Evolutionary conservation across 2,113 vertebrate species (phyloP).

Genomic region (Noctilio leporinus): DNA sequence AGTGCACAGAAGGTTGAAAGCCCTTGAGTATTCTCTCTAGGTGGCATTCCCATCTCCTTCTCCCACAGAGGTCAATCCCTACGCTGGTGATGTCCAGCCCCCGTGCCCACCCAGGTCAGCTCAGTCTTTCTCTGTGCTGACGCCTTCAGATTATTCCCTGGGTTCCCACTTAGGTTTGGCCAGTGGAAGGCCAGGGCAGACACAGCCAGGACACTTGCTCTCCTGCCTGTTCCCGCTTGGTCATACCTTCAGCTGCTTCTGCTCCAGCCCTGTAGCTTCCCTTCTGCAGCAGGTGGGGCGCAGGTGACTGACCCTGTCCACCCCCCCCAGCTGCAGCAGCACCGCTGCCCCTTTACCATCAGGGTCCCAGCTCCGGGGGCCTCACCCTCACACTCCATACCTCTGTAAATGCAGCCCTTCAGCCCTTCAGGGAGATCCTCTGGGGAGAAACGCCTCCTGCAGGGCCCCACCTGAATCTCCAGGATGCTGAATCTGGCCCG

Average conservation of each 20-base stretch:
- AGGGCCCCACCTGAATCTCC: not conserved
- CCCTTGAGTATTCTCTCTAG: not conserved
- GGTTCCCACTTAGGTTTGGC: not conserved
- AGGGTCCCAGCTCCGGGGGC: not conserved
- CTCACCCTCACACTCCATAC: not conserved
- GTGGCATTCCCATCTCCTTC: not conserved
- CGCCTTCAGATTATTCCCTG: rapidly evolving
- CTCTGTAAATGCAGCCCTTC: not conserved
- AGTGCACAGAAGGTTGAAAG: not conserved
- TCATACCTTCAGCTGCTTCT: not conserved
- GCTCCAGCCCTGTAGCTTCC: not conserved
- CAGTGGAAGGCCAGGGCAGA: not conserved
- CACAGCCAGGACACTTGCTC: too few species aligned
- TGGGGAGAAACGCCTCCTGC: not conserved
- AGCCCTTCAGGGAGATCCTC: not conserved
- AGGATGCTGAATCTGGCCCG: not conserved
- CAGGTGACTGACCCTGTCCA: not conserved
- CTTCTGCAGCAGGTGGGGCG: not conserved
- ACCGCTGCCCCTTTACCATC: not conserved
- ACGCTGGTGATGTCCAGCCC: not conserved
- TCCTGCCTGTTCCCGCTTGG: not conserved
- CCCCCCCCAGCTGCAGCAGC: too few species aligned
- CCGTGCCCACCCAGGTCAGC: not conserved
- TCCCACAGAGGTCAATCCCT: not conserved
- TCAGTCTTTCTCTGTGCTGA: not conserved